Base-by-base conservation (phyloP, 2,113 vertebrate genomes). In the Alces alces region DNA sequence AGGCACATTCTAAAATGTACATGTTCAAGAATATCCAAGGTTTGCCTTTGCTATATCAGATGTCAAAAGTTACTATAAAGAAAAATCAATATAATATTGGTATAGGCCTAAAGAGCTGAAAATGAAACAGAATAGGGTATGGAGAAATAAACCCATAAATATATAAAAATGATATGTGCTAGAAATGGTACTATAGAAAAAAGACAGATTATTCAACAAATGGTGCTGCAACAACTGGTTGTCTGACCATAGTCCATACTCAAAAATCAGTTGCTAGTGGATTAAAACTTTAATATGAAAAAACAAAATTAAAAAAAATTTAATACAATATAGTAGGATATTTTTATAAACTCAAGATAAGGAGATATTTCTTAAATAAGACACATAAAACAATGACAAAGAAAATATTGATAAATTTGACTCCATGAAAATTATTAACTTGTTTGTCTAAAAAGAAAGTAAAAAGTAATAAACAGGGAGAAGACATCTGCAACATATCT, bases 11-110 rank as follows among this genome's bases (percentile, higher is more conserved):
- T 84, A 61, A 96, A 89, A 82, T 86, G 25, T 61, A 43, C 78
- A 36, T 93, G 33, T 14, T 92, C 6, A 82, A 95, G 66, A 73
- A 80, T 82, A 95, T 66, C 60, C n/a, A 89, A 82, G 9, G 10
- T 91, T 95, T 76, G 19, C 33, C n/a, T 97, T 96, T 89, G 78
- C 66, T 76, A 30, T 89, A 80, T 78, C 70, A 86, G 43, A 92
- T 83, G 16, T 86, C 66, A 91, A 76, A 78, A 47, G 14, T 93
- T 93, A 90, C 60, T 66, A 84, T 64, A 94, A 94, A 95, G 30
- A 16, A 87, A 79, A 5, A 27, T 45, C 76, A 93, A 78, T 92
- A 50, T 86, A 25, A 91, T 83, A 50, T 82, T 83, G 36, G 30
- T 60, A 86, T 55, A 92, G n/a, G n/a, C 13, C 66, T 93, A 95